phyloP scores from a whole-genome alignment of 64 coral and sea anemone genomes.

The Orbicella faveolata region DNA sequence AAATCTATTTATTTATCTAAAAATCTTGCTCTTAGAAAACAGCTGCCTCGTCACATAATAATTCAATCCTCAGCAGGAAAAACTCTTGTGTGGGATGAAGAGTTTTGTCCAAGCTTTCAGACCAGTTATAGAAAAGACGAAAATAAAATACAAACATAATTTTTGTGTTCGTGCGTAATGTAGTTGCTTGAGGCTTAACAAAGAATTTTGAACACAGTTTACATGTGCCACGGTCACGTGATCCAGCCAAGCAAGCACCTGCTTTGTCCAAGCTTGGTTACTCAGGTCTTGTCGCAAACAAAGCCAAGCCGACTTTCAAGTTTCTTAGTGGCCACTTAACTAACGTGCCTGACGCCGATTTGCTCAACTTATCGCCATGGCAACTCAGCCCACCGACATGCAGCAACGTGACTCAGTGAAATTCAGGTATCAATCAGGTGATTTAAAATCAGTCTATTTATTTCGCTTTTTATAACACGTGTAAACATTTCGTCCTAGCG shows the following conservation, averaged over 20 bases:
- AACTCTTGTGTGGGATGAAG: too few relatives aligned
- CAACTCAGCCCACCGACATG: background rate
- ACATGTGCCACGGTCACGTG: too few relatives aligned
- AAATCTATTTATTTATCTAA: too few relatives aligned
- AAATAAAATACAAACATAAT: too few relatives aligned
- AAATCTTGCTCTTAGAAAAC: too few relatives aligned
- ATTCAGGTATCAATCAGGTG: background rate
- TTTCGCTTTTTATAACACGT: background rate
- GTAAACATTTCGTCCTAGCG: background rate
- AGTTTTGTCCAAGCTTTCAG: too few relatives aligned
- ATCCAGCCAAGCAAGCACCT: background rate
- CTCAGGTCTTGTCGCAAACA: background rate
- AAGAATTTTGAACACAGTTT: too few relatives aligned
- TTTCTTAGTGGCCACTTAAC: background rate
- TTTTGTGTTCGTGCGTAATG: too few relatives aligned
- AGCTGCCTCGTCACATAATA: too few relatives aligned
- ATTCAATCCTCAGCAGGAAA: too few relatives aligned
- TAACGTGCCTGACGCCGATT: background rate
- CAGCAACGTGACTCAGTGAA: background rate
- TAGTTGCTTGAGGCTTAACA: too few relatives aligned
- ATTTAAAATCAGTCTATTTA: background rate
- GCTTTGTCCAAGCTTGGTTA: background rate
- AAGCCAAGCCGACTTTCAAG: background rate
- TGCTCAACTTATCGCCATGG: slow-evolving; percentile 1
- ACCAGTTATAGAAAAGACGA: too few relatives aligned